A percentile compares a stretch with the other conserved stretches of the same genome.
Conservation (phyloP, 2,888 invertebrate species). For the Pasiphila rectangulata region DNA sequence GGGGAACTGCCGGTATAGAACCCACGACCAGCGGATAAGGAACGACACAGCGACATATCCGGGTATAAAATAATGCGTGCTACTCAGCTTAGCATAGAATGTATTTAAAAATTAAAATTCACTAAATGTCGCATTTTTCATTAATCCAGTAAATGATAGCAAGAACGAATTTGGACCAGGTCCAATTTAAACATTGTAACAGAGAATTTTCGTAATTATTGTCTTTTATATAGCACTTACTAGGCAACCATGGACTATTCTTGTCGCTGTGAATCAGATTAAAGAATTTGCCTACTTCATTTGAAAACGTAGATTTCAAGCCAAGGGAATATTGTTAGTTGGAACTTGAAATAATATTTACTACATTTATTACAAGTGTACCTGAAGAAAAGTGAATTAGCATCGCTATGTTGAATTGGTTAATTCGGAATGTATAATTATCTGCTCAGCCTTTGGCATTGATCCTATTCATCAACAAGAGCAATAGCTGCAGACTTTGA, state of each 20-base stretch:
- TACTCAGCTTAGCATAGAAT: no score
- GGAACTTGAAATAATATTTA: no score
- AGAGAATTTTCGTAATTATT: constrained; percentile 66
- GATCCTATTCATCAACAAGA: constrained; percentile 35
- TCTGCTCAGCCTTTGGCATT: constrained; percentile 16
- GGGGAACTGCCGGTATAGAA: no score
- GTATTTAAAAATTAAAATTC: no score
- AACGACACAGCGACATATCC: no score
- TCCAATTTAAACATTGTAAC: constrained; percentile 70
- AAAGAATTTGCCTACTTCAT: no score
- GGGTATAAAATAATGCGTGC: no score
- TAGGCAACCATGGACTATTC: constrained; percentile 62
- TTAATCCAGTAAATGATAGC: constrained; percentile 70
- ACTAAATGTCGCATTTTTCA: constrained; percentile 53
- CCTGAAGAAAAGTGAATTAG: not conserved
- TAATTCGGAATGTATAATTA: constrained; percentile 6
- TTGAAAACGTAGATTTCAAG: no score
- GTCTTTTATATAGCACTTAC: constrained; percentile 64
- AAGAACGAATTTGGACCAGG: constrained; percentile 66
- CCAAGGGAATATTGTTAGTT: no score
- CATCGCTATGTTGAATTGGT: not conserved
- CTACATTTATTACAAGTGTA: no score
- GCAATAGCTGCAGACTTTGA: constrained; percentile 48
- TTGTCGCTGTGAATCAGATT: no score
- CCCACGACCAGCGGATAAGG: no score